Base-by-base conservation (phyloP, 2,113 vertebrate species). In the Calypte anna region DNA sequence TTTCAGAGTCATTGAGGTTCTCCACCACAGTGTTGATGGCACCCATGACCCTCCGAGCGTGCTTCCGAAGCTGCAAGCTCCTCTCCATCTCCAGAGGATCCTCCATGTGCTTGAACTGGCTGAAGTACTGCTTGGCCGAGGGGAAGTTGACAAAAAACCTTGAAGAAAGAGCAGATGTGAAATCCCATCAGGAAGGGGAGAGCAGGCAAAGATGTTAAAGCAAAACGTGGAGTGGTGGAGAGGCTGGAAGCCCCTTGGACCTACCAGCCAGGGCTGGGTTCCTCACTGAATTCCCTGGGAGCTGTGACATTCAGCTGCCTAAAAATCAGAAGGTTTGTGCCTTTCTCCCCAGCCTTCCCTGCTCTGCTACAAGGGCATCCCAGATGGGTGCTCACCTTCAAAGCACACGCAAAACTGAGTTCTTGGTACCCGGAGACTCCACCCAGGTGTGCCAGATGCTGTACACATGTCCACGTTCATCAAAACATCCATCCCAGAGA, bases 131-230 rank as follows among this genome's bases (percentile, higher is more conserved):
- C 98, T 99, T 99, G 96, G 99, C 99, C 0, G 98, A 99, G 0
- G 99, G 99, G 94, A 99, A 99, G 97, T 99, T 99, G 96, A 99
- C 98, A 46, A 99, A 99, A 97, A 99, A 99, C 98, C 99, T 99
- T 92, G 9, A 21, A n/a, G 67, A 46, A 83, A 82, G 91, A 27
- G 5, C 9, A 83, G 72, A 91, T 28, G 74, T 0, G 4, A 54
- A 67, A 63, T 2, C 25, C 48, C 46, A 17, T 94, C 81, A 94
- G 94, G 79, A 97, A 74, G 70, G 89, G 57, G 91, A 96, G 94
- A 30, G 57, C 22, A 69, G 44, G 24, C 38, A 10, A 59, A 59
- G 62, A 46, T 57, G 50, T 74, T 44, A 11, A 28, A 82, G 91
- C 79, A 57, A 63, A 86, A 55, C 51, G 30, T 0, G 0, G 44